Evolutionary conservation across 2,113 vertebrate genomes (phyloP), one percentile per base, ranked within the genome.

Genomic region (Hypocryptadius cinnamomeus): DNA sequence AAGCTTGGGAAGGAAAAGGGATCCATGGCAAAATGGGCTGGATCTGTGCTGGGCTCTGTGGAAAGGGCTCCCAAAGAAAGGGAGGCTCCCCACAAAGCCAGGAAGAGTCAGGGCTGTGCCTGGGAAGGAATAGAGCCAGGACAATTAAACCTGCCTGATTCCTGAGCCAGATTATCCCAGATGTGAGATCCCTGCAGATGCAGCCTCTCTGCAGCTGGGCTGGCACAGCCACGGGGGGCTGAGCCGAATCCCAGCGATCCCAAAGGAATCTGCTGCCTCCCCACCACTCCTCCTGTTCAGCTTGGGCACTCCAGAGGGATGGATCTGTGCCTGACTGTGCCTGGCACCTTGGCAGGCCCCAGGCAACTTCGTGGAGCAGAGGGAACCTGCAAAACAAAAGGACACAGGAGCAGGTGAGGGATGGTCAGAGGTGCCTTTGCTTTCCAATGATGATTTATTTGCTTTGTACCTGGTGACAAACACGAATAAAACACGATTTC

Each of bases 391-490:
- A 61, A 44, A 83, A 51, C 60, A 72, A 15, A 40, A 37, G 77
- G 8, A 51, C 63, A 24, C 5, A 27, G 0, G 15, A 79, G 33
- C 73, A 21, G n/a, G 27, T 60, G 63, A 85, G 31, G 53, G 59
- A 60, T 15, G 11, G 76, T 54, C 57, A 92, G 71, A 81, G 23
- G 23, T 24, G 9, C 39, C 76, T 85, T 48, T 48, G 13, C 8
- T 79, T 63, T 39, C 39, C 30, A 64, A 4, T 21, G 23, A 90
- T 68, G 74, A 90, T 85, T 91, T 80, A 87, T 94, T 81, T 91
- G 53, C 44, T 89, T 66, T 93, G 71, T 60, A 88, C 39, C 39
- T 61, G 42, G 53, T 82, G 92, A 82, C 47, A 81, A 85, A 87
- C n/a, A 65, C 33, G 5, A 87, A 86, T 80, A 69, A 92, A 83